These are phyloP conservation scores for Drosophila paulistorum DNA, from an alignment of 1,140 invertebrate species.

Conservation along the genomic window DNA sequence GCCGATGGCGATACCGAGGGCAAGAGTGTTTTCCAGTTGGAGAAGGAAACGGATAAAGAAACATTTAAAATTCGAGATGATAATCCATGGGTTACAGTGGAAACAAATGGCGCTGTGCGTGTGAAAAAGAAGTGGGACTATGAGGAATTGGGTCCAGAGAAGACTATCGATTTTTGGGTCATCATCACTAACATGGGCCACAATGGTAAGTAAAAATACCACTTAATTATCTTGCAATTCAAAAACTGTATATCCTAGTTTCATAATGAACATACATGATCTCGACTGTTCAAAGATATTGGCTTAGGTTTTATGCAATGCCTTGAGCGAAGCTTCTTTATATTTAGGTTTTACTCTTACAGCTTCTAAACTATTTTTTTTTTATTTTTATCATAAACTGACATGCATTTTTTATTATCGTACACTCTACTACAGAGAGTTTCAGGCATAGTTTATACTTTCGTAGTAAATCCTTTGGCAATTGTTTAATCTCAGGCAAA, in stretches of 20 bases:
- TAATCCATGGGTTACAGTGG: conserved; percentile 96
- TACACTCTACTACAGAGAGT: neutral
- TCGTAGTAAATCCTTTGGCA: conserved; percentile 5
- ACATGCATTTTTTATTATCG: too few species aligned
- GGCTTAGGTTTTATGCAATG: too few species aligned
- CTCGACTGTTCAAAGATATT: neutral
- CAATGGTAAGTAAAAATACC: conserved; percentile 87
- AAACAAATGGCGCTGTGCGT: conserved; percentile 94
- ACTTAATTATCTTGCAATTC: neutral
- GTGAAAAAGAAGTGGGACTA: conserved; percentile 99
- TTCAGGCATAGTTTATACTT: neutral
- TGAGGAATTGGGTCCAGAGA: conserved; percentile 96
- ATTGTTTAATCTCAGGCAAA: conserved; percentile 3
- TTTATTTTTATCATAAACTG: neutral
- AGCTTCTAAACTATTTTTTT: neutral
- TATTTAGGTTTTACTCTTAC: too few species aligned
- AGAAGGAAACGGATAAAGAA: conserved; percentile 95
- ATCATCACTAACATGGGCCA: conserved; percentile 95
- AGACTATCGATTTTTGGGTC: conserved; percentile 98
- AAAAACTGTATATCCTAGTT: neutral
- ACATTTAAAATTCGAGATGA: conserved; percentile 96
- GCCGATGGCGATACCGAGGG: conserved; percentile 94
- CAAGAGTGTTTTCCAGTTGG: conserved; percentile 93
- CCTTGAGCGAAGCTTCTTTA: too few species aligned
- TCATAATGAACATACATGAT: neutral